A percentile compares a stretch with the other conserved stretches of the same genome.
These are phyloP conservation scores for Sebastes schlegelii DNA, from an alignment of 2,113 vertebrate species.

Conservation along the genomic window DNA sequence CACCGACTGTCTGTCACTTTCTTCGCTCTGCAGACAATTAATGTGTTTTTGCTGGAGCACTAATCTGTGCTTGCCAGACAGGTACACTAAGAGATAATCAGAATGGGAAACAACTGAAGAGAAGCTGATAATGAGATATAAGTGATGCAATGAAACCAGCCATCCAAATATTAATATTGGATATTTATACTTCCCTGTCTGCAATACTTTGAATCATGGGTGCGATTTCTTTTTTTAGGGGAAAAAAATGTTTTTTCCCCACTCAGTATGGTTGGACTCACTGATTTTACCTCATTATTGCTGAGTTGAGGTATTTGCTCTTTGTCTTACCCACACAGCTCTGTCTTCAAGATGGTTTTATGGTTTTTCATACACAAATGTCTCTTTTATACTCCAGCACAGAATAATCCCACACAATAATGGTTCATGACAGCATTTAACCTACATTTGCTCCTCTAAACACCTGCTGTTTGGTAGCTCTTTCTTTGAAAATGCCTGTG, in stretches of 20 bases:
- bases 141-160: conserved; percentile 23
- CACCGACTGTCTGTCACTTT: conserved; percentile 19
- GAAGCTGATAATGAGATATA: conserved; percentile 11
- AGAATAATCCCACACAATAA: conserved; percentile 5
- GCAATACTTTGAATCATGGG: not conserved
- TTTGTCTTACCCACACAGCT: not conserved
- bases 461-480: not conserved
- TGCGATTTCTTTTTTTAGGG: not conserved
- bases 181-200: conserved; percentile 16
- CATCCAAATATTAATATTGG: conserved; percentile 15
- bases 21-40: conserved; percentile 25
- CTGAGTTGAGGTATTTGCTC: not conserved
- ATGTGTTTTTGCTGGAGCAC: conserved; percentile 29
- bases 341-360: not conserved
- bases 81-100: conserved; percentile 22
- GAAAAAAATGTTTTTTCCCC: not conserved
- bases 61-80: conserved; percentile 39
- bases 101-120: not conserved
- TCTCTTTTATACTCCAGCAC: not conserved
- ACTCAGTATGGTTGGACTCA: not conserved
- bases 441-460: not conserved
- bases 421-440: not conserved
- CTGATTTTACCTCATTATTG: not conserved
- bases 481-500: conserved; percentile 3
- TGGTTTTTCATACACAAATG: conserved; percentile 10